Evolutionary conservation across 2,888 invertebrate genomes (phyloP).

Genomic region (Abrostola triplasia): DNA sequence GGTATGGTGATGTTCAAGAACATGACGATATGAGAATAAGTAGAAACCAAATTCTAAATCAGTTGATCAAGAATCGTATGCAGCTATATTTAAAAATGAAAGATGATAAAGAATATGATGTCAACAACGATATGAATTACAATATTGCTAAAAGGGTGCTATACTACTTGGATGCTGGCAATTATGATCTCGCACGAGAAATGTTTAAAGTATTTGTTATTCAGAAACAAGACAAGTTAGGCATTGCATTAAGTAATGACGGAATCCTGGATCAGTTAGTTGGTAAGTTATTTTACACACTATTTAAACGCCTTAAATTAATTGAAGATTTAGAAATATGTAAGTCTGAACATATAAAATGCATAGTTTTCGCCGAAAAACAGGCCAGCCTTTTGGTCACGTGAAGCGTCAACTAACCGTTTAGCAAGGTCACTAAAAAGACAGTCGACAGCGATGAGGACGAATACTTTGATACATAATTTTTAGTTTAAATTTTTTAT

Average conservation of each 20-base stretch:
- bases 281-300: conserved; percentile 36
- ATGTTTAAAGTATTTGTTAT: conserved; percentile 71
- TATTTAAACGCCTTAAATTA: background rate
- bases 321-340: too few species aligned
- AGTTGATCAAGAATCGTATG: conserved; percentile 77
- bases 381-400: too few species aligned
- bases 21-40: conserved; percentile 63
- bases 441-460: too few species aligned
- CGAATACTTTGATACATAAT: too few species aligned
- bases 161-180: conserved; percentile 69
- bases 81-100: conserved; percentile 68
- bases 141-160: conserved; percentile 74
- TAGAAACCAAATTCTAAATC: conserved; percentile 74
- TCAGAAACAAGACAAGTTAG: conserved; percentile 43
- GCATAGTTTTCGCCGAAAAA: too few species aligned
- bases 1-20: conserved; percentile 6
- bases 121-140: conserved; percentile 67
- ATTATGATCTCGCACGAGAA: conserved; percentile 72
- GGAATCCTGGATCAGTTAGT: conserved; percentile 6
- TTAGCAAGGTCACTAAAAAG: too few species aligned
- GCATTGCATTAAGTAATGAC: conserved; percentile 15
- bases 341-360: too few species aligned
- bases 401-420: too few species aligned
- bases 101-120: conserved; percentile 58
- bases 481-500: too few species aligned